Conservation (phyloP, 2,113 vertebrate species). For the Caracal caracal region DNA sequence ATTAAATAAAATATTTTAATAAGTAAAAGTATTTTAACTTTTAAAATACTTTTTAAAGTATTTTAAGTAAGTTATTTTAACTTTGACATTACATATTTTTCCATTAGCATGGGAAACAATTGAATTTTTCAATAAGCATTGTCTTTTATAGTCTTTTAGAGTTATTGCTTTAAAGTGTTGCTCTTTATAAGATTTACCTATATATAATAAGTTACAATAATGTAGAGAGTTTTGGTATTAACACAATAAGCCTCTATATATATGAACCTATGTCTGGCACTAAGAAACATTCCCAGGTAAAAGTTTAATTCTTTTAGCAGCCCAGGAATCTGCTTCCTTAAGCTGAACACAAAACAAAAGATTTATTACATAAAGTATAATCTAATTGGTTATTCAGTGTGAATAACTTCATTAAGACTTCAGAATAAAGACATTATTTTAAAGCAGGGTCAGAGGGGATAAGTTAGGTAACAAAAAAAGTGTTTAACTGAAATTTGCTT, state of each 20-base stretch:
- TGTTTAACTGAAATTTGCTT: constrained; percentile 60
- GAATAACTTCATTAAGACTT: constrained; percentile 56
- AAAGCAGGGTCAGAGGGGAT: constrained; percentile 8
- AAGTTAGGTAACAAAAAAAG: constrained; percentile 49
- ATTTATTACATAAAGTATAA: constrained; percentile 27
- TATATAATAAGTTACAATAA: neutral
- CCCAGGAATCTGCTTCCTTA: neutral
- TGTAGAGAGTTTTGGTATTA: neutral
- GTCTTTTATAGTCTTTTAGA: neutral
- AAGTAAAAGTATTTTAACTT: no score
- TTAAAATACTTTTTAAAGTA: no score
- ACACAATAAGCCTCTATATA: neutral
- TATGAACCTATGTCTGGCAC: neutral
- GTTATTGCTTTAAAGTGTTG: neutral
- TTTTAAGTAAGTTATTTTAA: no score
- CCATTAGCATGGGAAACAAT: neutral
- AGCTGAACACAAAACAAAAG: neutral
- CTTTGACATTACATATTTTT: neutral
- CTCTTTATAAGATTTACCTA: neutral
- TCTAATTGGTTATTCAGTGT: constrained; percentile 40
- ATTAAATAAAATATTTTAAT: no score
- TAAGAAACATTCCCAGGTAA: neutral
- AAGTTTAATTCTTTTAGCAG: constrained; percentile 39
- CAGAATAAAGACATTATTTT: constrained; percentile 54
- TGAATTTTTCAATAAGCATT: neutral